Evolutionary conservation across 2,797 vertebrate genomes (phyloP), one percentile per base, ranked within the genome.

Genomic region (Florisuga fusca): DNA sequence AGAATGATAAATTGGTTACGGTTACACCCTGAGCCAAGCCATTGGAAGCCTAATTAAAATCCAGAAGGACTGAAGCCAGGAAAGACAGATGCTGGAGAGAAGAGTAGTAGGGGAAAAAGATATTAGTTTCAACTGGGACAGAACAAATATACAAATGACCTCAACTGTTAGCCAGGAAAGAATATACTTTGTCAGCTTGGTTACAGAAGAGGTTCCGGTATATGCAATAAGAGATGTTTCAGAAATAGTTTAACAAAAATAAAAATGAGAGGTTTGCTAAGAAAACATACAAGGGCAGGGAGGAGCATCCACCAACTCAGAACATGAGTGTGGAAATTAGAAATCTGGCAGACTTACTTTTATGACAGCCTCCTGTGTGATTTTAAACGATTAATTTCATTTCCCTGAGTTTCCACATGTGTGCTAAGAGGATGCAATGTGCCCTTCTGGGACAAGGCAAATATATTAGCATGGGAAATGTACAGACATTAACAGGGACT

Each of bases 1-100:
- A 71, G 67, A 88, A 96, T 95, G 94, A 95, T 94, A 93, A 93
- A 94, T 90, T 84, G 87, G 85, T 95, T 95, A 78, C 78, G 90
- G 92, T 89, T 81, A 89, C 85, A 91, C 77, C 85, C 87, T 66
- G 71, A 95, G 91, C 94, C 96, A 95, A 96, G 61, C 87, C 88
- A 88, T 86, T 90, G 87, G 95, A 95, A 95, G 87, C 64, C 87
- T 84, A 84, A 95, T 80, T 84, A 94, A 77, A 95, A 95, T 95
- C 83, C 95, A 95, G 67, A 94, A 94, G 89, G 85, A 91, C 0
- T 64, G 71, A 48, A 95, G 94, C 92, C 95, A 95, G 94, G 83
- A 94, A 94, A 94, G 94, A 91, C 95, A 97, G 95, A 97, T 94
- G 94, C 80, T 0, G 15, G 53, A 94, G 66, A 94, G 69, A 81